Percentiles rank a stretch among this genome's conserved stretches.
phyloP scores from a whole-genome alignment of 1,140 invertebrate genomes.

The Trachelipus rathkii region DNA sequence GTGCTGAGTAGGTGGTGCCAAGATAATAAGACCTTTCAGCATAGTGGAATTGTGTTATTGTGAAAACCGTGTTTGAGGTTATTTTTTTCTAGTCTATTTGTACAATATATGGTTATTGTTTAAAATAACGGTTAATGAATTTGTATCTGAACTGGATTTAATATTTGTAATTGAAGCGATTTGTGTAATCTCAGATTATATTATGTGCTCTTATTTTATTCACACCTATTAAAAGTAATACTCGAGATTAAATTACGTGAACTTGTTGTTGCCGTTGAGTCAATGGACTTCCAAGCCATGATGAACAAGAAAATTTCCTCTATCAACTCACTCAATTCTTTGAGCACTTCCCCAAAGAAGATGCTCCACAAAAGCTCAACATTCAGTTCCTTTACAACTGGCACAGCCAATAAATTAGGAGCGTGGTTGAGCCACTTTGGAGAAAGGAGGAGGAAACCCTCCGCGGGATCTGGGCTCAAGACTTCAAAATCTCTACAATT shows the following conservation, averaged over 20 bases:
- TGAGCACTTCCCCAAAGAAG: conserved; percentile 45
- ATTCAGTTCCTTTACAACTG: conserved; percentile 54
- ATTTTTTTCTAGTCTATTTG: background rate
- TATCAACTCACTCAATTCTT: background rate
- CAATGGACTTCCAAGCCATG: background rate
- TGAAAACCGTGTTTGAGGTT: background rate
- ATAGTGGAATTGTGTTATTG: no score
- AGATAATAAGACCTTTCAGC: no score
- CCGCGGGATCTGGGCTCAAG: conserved; percentile 49
- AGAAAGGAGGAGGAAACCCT: conserved; percentile 50
- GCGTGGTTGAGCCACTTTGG: conserved; percentile 54
- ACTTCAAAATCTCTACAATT: conserved; percentile 52
- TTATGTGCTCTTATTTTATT: no score
- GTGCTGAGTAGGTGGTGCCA: background rate
- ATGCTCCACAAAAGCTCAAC: conserved; percentile 55
- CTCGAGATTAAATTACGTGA: no score
- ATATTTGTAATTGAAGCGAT: no score
- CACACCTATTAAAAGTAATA: no score
- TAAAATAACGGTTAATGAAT: no score
- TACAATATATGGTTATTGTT: no score
- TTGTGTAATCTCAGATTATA: no score
- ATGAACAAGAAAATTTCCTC: conserved; percentile 5
- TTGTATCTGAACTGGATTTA: no score
- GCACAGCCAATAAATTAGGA: conserved; percentile 52
- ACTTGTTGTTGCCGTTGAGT: background rate